These are phyloP conservation scores for Agapornis roseicollis DNA, from an alignment of 2,113 vertebrate species.

Conservation along the genomic window DNA sequence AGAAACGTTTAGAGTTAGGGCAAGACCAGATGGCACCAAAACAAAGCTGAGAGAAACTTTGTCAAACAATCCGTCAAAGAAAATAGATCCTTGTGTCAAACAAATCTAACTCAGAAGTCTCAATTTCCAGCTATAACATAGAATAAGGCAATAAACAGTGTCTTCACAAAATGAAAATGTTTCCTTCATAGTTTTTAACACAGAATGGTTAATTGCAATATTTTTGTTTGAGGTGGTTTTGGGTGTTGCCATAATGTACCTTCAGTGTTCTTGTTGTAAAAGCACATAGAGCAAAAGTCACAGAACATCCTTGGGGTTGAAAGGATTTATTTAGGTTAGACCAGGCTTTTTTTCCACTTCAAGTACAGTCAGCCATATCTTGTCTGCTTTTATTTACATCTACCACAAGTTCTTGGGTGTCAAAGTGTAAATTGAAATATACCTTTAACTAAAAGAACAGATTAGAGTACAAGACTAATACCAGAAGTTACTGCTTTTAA, in stretches of 20 bases:
- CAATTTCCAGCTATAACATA: slow-evolving; percentile 64
- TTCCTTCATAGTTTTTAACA: slow-evolving; percentile 65
- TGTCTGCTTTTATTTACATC: slow-evolving; percentile 60
- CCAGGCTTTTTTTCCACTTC: slow-evolving; percentile 41
- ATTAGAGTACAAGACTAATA: slow-evolving; percentile 57
- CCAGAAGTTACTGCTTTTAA: slow-evolving; percentile 52
- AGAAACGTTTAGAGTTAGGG: slow-evolving; percentile 47
- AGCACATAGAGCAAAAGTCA: slow-evolving; percentile 59
- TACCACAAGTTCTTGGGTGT: slow-evolving; percentile 65
- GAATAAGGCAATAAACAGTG: slow-evolving; percentile 74
- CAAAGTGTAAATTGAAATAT: slow-evolving; percentile 64
- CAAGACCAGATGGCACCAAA: slow-evolving; percentile 48
- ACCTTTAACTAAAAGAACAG: slow-evolving; percentile 60
- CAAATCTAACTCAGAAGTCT: slow-evolving; percentile 57
- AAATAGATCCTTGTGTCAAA: slow-evolving; percentile 52
- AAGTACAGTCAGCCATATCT: slow-evolving; percentile 45
- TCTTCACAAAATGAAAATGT: slow-evolving; percentile 67
- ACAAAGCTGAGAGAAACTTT: slow-evolving; percentile 47
- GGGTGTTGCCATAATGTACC: slow-evolving; percentile 72
- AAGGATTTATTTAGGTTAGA: slow-evolving; percentile 51
- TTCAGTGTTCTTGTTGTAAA: slow-evolving; percentile 74
- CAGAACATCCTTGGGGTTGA: slow-evolving; percentile 39
- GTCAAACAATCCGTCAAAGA: slow-evolving; percentile 42
- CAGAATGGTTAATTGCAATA: slow-evolving; percentile 35
- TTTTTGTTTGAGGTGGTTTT: slow-evolving; percentile 61